Evolutionary conservation across 2,797 vertebrate species (phyloP).

Genomic region (Crocodylus rhombifer): DNA sequence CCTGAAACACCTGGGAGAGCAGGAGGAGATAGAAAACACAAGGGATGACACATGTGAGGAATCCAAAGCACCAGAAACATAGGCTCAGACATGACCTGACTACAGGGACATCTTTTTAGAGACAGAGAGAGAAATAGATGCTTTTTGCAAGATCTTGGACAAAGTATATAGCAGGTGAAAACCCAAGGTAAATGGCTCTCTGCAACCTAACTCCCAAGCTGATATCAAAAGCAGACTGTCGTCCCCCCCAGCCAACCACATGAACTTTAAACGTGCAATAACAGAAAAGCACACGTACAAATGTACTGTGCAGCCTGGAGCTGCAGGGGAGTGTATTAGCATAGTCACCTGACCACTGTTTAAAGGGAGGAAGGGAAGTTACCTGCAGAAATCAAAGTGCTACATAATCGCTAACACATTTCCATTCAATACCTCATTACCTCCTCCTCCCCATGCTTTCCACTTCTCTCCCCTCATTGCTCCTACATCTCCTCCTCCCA

Average conservation of each 20-base stretch:
- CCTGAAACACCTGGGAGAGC: neutral
- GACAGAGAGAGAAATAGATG: accelerated
- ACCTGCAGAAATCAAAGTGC: neutral
- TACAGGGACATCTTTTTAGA: neutral
- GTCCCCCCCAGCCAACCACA: neutral
- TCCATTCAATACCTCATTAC: neutral
- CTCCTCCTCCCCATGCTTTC: neutral
- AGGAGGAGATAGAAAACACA: neutral
- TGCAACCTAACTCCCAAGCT: neutral
- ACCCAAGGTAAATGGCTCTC: neutral
- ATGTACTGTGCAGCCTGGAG: neutral
- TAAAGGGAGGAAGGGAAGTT: neutral
- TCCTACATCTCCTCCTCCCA: neutral
- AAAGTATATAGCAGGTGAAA: neutral
- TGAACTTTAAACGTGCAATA: neutral
- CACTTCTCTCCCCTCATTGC: neutral
- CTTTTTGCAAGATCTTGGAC: neutral
- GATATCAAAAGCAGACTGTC: neutral
- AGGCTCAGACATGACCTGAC: neutral
- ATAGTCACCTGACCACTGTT: neutral
- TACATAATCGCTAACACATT: neutral
- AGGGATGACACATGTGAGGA: neutral
- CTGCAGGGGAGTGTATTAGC: neutral
- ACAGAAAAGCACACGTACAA: neutral
- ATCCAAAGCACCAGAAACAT: neutral